A percentile compares a stretch with the other conserved stretches of the same genome.
These are phyloP conservation scores for Acanthoscelides obtectus DNA, from an alignment of 2,888 invertebrate species.

Conservation along the genomic window DNA sequence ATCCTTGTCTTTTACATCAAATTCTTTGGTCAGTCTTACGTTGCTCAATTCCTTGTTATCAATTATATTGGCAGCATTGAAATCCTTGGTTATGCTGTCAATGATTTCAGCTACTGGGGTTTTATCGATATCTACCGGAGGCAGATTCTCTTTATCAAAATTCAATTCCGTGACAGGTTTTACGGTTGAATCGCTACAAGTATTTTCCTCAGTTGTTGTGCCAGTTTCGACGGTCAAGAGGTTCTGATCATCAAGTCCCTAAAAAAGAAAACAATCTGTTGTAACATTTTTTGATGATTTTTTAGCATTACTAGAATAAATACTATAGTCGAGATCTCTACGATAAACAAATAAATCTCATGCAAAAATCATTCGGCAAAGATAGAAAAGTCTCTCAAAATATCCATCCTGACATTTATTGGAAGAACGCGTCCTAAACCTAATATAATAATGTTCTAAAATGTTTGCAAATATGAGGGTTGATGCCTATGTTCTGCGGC, in stretches of 20 bases:
- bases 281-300: too few species aligned
- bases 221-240: constrained; percentile 49
- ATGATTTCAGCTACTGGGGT: not conserved
- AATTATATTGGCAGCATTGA: not conserved
- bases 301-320: too few species aligned
- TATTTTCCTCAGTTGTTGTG: constrained; percentile 59
- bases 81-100: not conserved
- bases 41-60: not conserved
- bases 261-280: not conserved
- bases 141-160: constrained; percentile 17
- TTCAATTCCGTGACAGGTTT: constrained; percentile 41
- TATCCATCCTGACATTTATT: too few species aligned
- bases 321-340: too few species aligned
- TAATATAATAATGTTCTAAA: too few species aligned
- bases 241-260: constrained; percentile 57
- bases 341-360: too few species aligned
- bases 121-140: not conserved
- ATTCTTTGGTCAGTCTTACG: constrained; percentile 4
- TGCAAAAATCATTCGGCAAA: too few species aligned
- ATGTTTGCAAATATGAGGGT: too few species aligned
- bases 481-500: too few species aligned
- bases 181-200: constrained; percentile 46
- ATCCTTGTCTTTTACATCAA: constrained; percentile 3
- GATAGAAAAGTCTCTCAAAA: too few species aligned
- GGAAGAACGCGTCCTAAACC: too few species aligned